Conservation (phyloP, 2,113 vertebrate species). For the Willisornis vidua region DNA sequence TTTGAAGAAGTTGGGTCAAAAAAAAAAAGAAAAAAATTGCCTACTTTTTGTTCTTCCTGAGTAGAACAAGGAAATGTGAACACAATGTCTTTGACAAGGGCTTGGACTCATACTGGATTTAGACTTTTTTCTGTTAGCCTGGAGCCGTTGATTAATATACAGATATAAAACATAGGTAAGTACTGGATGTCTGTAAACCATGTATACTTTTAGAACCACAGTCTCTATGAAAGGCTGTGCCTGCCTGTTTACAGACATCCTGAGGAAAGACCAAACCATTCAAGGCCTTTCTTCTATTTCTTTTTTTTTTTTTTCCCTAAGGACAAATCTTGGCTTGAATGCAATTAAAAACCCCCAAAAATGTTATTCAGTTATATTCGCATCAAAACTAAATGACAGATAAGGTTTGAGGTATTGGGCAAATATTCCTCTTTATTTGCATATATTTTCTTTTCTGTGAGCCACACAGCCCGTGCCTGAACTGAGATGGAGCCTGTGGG, state of each 20-base stretch:
- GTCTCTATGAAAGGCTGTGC: neutral
- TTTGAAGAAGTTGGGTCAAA: neutral
- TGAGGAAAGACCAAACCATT: neutral
- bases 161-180: neutral
- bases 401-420: neutral
- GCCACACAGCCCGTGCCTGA: fast-evolving
- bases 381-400: neutral
- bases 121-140: neutral
- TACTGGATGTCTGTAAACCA: neutral
- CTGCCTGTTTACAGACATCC: neutral
- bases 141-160: neutral
- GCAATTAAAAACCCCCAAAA: neutral
- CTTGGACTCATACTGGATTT: neutral
- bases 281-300: neutral
- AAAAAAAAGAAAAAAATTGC: neutral
- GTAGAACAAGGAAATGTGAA: neutral
- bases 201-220: neutral
- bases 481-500: neutral
- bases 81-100: neutral
- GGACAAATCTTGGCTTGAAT: neutral
- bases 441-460: neutral
- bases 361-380: neutral
- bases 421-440: neutral
- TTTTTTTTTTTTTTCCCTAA: neutral
- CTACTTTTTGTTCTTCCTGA: neutral